phyloP scores from a whole-genome alignment of 2,888 invertebrate genomes.

The Melanostoma scalare region DNA sequence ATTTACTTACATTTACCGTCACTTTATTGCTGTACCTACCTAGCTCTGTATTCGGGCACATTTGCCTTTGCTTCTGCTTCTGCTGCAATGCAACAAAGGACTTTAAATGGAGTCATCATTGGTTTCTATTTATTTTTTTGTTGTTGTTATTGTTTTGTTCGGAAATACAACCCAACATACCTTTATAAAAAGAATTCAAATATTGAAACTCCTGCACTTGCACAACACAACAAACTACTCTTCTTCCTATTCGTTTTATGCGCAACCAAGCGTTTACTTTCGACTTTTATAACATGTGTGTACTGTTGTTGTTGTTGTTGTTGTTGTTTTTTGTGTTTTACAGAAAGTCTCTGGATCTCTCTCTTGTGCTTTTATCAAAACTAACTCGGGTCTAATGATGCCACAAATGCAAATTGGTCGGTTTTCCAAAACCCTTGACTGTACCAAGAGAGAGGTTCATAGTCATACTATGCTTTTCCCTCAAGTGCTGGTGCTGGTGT shows the following conservation, averaged over 20 bases:
- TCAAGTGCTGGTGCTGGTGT: not conserved
- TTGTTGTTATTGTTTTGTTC: not conserved
- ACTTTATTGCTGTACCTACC: constrained; percentile 1
- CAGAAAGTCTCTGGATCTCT: constrained; percentile 43
- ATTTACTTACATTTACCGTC: constrained; percentile 43
- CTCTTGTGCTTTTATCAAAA: constrained; percentile 48
- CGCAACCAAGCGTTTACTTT: constrained; percentile 54
- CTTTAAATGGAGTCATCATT: constrained; percentile 48
- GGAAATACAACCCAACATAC: not conserved
- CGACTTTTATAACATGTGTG: constrained; percentile 41
- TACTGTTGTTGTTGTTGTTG: constrained; percentile 12
- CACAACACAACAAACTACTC: not conserved
- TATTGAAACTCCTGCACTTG: constrained; percentile 24
- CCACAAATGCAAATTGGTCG: constrained; percentile 66
- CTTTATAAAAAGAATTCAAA: constrained; percentile 12
- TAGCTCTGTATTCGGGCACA: not conserved
- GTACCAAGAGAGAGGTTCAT: not conserved
- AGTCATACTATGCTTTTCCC: not conserved
- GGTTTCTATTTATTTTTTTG: not conserved
- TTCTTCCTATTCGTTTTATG: constrained; percentile 21
- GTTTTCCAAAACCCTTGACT: constrained; percentile 29
- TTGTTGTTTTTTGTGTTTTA: not conserved
- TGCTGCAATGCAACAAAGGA: constrained; percentile 36
- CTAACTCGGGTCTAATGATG: constrained; percentile 67
- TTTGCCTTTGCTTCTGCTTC: too few relatives aligned